These are phyloP conservation scores for Pseudorasbora parva DNA, from an alignment of 2,113 vertebrate species.

Conservation along the genomic window DNA sequence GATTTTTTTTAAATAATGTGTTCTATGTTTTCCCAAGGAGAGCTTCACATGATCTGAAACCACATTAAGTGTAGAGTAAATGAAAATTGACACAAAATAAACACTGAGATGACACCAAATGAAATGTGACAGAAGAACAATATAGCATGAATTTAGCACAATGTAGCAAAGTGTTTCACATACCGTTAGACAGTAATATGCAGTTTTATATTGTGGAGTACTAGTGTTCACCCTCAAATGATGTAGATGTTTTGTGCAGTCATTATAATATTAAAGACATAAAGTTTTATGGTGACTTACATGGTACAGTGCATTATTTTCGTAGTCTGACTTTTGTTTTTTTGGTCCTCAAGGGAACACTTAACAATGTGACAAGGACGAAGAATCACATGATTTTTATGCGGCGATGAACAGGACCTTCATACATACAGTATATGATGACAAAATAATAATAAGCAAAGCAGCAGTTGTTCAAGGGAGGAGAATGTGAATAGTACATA, in stretches of 20 bases:
- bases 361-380: background rate
- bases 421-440: background rate
- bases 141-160: too few species aligned
- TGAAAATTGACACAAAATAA: too few species aligned
- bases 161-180: too few species aligned
- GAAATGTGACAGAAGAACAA: too few species aligned
- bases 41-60: too few species aligned
- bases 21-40: too few species aligned
- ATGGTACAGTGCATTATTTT: background rate
- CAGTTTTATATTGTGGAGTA: background rate
- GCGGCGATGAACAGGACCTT: background rate
- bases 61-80: too few species aligned
- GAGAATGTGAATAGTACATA: background rate
- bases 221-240: background rate
- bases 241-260: background rate
- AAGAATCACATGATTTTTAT: background rate
- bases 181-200: background rate
- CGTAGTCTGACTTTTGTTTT: background rate
- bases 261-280: background rate
- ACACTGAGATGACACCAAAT: too few species aligned
- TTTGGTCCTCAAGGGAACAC: background rate
- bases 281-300: background rate
- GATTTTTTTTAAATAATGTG: too few species aligned
- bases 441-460: slow-evolving; percentile 14
- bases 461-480: background rate